Conservation (phyloP, 2,113 vertebrate genomes). For the Mormyrus iriodes region DNA sequence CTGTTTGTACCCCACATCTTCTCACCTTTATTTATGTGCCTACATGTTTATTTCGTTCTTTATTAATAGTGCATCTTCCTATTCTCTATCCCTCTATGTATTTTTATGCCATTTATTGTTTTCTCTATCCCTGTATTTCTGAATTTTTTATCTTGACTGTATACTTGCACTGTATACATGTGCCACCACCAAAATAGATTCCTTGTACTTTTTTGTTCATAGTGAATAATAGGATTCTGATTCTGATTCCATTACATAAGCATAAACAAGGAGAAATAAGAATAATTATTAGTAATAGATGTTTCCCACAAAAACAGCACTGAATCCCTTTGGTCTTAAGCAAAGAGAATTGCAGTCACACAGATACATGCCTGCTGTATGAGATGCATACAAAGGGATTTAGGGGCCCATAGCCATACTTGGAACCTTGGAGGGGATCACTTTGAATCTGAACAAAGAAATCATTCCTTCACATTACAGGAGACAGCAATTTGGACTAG, state of each 20-base stretch:
- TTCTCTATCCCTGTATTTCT: background rate
- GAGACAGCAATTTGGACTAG: background rate
- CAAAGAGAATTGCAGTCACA: background rate
- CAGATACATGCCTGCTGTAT: too few species aligned
- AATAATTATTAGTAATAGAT: background rate
- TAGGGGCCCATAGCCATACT: background rate
- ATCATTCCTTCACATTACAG: background rate
- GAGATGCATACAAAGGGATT: too few species aligned
- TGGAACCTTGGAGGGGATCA: background rate
- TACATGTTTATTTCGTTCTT: background rate
- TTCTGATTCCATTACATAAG: background rate
- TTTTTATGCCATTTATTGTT: background rate
- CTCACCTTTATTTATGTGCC: background rate
- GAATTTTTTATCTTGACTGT: background rate
- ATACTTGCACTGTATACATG: background rate
- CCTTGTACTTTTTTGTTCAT: background rate
- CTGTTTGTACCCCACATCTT: background rate
- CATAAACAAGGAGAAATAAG: background rate
- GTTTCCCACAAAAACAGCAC: background rate
- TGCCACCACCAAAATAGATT: background rate
- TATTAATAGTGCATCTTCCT: background rate
- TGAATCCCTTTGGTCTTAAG: background rate
- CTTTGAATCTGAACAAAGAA: background rate
- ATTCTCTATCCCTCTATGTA: background rate
- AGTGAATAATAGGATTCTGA: background rate